phyloP scores from a whole-genome alignment of 2,797 vertebrate species.

The Neopelma chrysocephalum region DNA sequence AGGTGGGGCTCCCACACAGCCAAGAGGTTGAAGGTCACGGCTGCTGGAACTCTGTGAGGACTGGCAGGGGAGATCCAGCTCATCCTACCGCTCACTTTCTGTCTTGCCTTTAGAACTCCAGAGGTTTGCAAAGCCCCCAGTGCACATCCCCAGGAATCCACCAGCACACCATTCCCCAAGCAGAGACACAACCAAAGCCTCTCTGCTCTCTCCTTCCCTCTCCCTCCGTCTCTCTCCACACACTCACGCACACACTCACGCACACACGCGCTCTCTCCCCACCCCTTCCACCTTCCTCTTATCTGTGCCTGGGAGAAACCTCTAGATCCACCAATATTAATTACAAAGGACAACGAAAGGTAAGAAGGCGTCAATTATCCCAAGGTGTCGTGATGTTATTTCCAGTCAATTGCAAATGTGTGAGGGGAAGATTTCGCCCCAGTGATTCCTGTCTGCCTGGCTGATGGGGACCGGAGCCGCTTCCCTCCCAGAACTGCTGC shows the following conservation, averaged over 20 bases:
- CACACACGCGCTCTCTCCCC: slow-evolving; percentile 32
- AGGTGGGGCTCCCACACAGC: slow-evolving; percentile 11
- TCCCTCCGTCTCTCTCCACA: slow-evolving; percentile 34
- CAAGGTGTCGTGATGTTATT: slow-evolving; percentile 69
- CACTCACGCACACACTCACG: slow-evolving; percentile 24
- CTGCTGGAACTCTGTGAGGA: slow-evolving; percentile 50
- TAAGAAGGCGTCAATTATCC: slow-evolving; percentile 74
- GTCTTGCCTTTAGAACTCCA: slow-evolving; percentile 29
- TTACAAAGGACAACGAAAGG: slow-evolving; percentile 75
- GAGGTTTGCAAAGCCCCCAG: slow-evolving; percentile 49
- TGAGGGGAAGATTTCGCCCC: slow-evolving; percentile 69
- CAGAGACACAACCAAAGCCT: slow-evolving; percentile 40
- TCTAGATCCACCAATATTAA: slow-evolving; percentile 77
- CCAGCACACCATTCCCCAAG: slow-evolving; percentile 32
- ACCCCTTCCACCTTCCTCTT: slow-evolving; percentile 69
- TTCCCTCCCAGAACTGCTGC: slow-evolving; percentile 69
- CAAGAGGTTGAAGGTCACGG: slow-evolving; percentile 55
- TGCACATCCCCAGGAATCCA: slow-evolving; percentile 28
- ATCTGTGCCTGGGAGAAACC: slow-evolving; percentile 72
- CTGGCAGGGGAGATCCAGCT: slow-evolving; percentile 52
- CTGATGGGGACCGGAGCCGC: slow-evolving; percentile 60
- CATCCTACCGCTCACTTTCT: not conserved
- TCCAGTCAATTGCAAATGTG: slow-evolving; percentile 61
- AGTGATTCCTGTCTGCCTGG: slow-evolving; percentile 78
- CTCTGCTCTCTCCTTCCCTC: slow-evolving; percentile 12